Base-by-base conservation (phyloP, 2,888 invertebrate genomes). In the Globia sparganii region DNA sequence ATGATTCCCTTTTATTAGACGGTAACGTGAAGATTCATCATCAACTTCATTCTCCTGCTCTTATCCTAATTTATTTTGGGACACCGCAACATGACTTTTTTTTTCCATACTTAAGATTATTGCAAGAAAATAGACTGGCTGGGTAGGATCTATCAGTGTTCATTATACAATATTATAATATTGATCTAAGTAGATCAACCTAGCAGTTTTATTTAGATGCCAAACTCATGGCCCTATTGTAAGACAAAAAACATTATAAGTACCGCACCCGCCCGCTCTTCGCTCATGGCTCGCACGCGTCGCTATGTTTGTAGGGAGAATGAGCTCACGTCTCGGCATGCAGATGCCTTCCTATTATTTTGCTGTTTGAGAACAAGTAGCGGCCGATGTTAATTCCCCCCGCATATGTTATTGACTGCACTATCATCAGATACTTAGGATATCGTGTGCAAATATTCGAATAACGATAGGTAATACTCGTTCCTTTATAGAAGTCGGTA, bases 251-350 rank as follows among this genome's bases (percentile, higher is more conserved):
- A 43, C 28, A 43, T 40, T 34, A 34, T 13, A 34, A 25, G 28
- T 66, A 13, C 25, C 9, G 15, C 15, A 9, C 18, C 11, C 18
- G 0, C 21, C 61, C 79, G 81, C 81, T 13, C 28, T 15, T 6
- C 64, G 58, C 75, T 40, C 64, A 1, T 66, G 56, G 1, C 67
- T 18, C 34, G 67, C 34, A 56, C 69, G 21, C 67, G 25, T 4
- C 66, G 64, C 37, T 34, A 69, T 75, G 77, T 79, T 70, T 79
- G 83, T 83, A 68, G 73, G 68, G 80, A 79, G 66, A 84, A 83
- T 79, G 85, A 87, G 89, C 80, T 81, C 86, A 87, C 86, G 86
- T 78, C 75, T 76, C 86, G 83, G 85, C 82, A 79, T 79, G 86
- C 84, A 81, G 86, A 83, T 85, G 84, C 81, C 78, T 80, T 70